phyloP scores from a whole-genome alignment of 2,888 invertebrate species.

The Neocrepidodera transversa region DNA sequence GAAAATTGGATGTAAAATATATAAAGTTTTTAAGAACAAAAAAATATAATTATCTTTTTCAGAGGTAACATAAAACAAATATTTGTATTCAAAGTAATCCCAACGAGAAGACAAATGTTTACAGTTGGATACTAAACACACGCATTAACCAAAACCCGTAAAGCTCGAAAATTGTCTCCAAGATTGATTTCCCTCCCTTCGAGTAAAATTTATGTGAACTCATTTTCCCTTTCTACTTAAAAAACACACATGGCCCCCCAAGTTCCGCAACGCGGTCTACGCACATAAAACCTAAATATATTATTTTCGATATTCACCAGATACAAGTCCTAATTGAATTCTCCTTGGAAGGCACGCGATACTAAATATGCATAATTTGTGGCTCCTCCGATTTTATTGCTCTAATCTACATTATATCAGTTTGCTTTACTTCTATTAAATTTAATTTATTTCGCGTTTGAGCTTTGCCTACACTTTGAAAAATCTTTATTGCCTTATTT shows the following conservation, averaged over 20 bases:
- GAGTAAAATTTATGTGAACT: background rate
- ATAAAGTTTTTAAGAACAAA: too few species aligned
- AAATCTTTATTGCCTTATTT: slow-evolving; percentile 20
- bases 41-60: too few species aligned
- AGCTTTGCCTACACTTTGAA: slow-evolving; percentile 20
- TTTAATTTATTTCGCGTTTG: slow-evolving; percentile 43
- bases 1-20: too few species aligned
- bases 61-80: too few species aligned
- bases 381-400: slow-evolving; percentile 55
- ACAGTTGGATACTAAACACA: background rate
- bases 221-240: slow-evolving; percentile 1
- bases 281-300: slow-evolving; percentile 56
- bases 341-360: slow-evolving; percentile 56
- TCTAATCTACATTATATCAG: slow-evolving; percentile 48
- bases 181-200: background rate
- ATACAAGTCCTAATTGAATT: slow-evolving; percentile 60
- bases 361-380: slow-evolving; percentile 58
- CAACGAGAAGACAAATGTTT: background rate
- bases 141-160: background rate
- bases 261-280: slow-evolving; percentile 48
- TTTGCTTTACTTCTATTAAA: slow-evolving; percentile 45
- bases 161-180: background rate
- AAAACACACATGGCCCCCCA: slow-evolving; percentile 55
- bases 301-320: slow-evolving; percentile 60
- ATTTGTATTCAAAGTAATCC: too few species aligned